Evolutionary conservation across 2,888 invertebrate species (phyloP).

Genomic region (Aspidiotus rigidus): DNA sequence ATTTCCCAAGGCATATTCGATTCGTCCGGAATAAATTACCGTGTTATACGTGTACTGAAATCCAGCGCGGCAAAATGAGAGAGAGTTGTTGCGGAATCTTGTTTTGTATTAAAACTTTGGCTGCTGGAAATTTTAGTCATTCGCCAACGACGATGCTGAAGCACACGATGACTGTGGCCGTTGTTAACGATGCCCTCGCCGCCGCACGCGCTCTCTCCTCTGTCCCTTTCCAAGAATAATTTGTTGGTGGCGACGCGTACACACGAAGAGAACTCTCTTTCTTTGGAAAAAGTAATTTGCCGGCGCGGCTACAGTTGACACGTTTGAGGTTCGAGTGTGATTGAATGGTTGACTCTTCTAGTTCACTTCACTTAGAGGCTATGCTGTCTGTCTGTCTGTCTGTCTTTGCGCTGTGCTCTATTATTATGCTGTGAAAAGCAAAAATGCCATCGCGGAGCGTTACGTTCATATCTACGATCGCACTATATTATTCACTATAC

Average conservation of each 20-base stretch:
- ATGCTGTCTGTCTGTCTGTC: too few species aligned
- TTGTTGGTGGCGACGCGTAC: background rate
- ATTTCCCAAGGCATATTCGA: conserved; percentile 31
- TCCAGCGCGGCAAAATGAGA: too few species aligned
- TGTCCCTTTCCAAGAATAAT: background rate
- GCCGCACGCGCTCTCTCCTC: background rate
- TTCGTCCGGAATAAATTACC: conserved; percentile 29
- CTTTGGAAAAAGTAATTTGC: background rate
- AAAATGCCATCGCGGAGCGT: too few species aligned
- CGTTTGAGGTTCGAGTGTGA: conserved; percentile 4
- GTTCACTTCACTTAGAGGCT: too few species aligned
- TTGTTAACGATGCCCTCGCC: too few species aligned
- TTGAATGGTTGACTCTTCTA: background rate
- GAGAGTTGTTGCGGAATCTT: background rate
- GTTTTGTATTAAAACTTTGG: conserved; percentile 11
- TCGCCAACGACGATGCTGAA: background rate
- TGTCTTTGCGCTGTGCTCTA: too few species aligned
- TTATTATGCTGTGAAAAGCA: too few species aligned
- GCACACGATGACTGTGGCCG: too few species aligned
- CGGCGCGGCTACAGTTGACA: background rate
- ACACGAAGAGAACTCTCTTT: background rate
- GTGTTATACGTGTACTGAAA: background rate
- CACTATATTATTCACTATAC: too few species aligned
- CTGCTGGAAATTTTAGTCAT: background rate
- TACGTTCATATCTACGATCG: too few species aligned